Evolutionary conservation across 2,797 vertebrate species (phyloP).

Genomic region (Takifugu rubripes): DNA sequence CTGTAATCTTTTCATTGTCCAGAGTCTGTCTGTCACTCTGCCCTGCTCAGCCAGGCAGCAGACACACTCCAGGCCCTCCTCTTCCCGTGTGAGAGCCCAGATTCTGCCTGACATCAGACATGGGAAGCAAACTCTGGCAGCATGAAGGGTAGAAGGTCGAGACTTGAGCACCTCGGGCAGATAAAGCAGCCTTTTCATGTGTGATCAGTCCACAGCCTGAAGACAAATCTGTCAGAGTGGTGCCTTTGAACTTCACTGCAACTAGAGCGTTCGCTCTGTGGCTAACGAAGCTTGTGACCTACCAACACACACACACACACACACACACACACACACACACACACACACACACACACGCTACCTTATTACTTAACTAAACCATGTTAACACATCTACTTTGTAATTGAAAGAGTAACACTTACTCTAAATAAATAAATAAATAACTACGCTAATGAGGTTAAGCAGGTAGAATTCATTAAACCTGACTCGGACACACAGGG

Average conservation of each 20-base stretch:
- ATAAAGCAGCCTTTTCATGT: constrained; percentile 79
- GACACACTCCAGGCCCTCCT: constrained; percentile 63
- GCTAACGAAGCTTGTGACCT: constrained; percentile 34
- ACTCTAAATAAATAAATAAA: constrained; percentile 5
- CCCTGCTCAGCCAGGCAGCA: constrained; percentile 45
- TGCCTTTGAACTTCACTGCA: constrained; percentile 66
- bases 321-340: neutral
- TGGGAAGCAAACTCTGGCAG: constrained; percentile 61
- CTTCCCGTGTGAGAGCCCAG: constrained; percentile 57
- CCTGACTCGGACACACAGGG: constrained; percentile 10
- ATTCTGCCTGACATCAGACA: constrained; percentile 69
- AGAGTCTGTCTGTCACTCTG: constrained; percentile 25
- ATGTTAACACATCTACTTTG: constrained; percentile 9
- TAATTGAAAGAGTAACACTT: constrained; percentile 14
- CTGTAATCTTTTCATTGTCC: constrained; percentile 53
- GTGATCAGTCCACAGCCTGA: constrained; percentile 56
- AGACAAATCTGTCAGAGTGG: constrained; percentile 58
- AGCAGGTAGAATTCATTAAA: constrained; percentile 35
- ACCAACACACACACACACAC: neutral
- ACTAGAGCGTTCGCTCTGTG: constrained; percentile 20
- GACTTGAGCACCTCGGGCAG: constrained; percentile 64
- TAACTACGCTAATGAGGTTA: constrained; percentile 39
- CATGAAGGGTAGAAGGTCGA: constrained; percentile 71
- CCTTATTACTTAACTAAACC: constrained; percentile 33
- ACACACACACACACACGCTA: constrained; percentile 10